Conservation (phyloP, 2,888 invertebrate genomes). For the Drosophila colorata region DNA sequence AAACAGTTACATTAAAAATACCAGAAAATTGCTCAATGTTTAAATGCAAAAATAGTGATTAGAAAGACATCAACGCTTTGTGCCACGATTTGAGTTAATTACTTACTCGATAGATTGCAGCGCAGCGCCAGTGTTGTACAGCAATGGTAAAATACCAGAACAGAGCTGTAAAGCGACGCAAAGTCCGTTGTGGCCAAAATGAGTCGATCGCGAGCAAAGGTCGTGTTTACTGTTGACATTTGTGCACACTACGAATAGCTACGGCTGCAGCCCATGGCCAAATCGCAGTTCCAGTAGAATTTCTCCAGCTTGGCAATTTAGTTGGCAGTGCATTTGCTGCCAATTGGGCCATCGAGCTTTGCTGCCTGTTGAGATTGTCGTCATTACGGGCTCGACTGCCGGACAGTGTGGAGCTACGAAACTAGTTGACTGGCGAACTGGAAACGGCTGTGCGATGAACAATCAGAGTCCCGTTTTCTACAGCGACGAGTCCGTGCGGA, state of each 20-base stretch:
- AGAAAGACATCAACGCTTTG: no score
- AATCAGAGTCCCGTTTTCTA: slow-evolving; percentile 64
- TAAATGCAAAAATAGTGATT: background rate
- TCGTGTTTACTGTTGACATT: background rate
- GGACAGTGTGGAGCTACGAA: background rate
- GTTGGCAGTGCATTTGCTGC: background rate
- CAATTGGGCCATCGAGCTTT: background rate
- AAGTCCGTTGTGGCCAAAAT: background rate
- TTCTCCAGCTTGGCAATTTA: background rate
- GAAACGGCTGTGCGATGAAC: slow-evolving; percentile 10
- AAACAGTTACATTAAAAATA: no score
- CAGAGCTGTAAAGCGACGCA: slow-evolving; percentile 6
- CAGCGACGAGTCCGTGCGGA: slow-evolving; percentile 82
- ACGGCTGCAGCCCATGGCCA: no score
- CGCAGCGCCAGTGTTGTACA: background rate
- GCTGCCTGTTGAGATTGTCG: background rate
- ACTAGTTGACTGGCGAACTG: background rate
- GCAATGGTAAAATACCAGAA: background rate
- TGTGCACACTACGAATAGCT: background rate
- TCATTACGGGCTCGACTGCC: background rate
- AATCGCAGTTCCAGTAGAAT: background rate
- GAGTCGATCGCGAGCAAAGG: background rate
- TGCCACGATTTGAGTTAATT: no score
- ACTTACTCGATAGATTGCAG: background rate
- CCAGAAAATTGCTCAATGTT: no score